phyloP scores from a whole-genome alignment of 1,140 invertebrate species.

The Drosophila pandora region DNA sequence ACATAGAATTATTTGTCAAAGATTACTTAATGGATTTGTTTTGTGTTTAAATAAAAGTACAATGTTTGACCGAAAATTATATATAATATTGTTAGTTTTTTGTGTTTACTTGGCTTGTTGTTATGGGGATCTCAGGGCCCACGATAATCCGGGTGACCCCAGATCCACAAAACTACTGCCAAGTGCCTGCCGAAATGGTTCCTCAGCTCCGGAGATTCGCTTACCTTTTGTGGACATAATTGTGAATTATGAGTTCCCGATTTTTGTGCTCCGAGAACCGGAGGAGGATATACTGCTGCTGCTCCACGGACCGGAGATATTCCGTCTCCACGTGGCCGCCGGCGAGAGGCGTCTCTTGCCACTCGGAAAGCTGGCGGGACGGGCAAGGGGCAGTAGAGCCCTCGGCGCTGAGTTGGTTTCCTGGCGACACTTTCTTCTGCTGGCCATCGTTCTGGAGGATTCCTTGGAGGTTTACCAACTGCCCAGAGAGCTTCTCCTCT shows the following conservation, averaged over 20 bases:
- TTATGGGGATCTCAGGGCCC: background rate
- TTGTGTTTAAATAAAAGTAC: conserved; percentile 15
- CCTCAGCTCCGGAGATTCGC: conserved; percentile 52
- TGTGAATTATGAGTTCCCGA: conserved; percentile 43
- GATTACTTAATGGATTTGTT: background rate
- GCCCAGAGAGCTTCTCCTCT: conserved; percentile 29
- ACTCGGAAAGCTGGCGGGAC: conserved; percentile 53
- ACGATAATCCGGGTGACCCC: background rate
- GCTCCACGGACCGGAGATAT: conserved; percentile 67
- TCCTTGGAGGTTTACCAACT: conserved; percentile 71
- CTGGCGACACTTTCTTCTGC: conserved; percentile 64
- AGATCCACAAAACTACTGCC: conserved; percentile 25
- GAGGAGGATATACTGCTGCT: conserved; percentile 52
- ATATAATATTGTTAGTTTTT: background rate
- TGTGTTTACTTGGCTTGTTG: conserved; percentile 1
- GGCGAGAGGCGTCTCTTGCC: conserved; percentile 57
- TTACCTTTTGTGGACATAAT: conserved; percentile 75
- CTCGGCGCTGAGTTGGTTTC: conserved; percentile 50
- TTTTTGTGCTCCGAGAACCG: conserved; percentile 59
- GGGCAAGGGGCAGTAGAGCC: conserved; percentile 13
- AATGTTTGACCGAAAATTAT: conserved; percentile 8
- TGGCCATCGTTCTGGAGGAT: conserved; percentile 61
- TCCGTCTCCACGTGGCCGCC: conserved; percentile 54
- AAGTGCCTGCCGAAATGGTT: conserved; percentile 44
- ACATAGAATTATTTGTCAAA: background rate